A percentile compares a stretch with the other conserved stretches of the same genome.
Conservation (phyloP, 2,888 invertebrate species). For the Agrotis puta region DNA sequence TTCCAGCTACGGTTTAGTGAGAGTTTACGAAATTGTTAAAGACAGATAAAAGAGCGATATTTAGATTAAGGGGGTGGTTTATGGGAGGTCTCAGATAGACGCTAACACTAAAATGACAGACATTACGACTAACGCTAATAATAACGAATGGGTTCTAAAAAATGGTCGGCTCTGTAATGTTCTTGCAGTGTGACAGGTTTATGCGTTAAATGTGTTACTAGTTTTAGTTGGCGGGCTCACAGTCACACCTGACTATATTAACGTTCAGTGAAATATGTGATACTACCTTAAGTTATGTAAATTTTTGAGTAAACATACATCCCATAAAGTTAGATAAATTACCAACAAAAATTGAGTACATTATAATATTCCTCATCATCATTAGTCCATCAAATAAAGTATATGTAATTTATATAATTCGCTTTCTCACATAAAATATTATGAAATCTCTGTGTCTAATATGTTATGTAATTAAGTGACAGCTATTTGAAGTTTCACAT, state of each 20-base stretch:
- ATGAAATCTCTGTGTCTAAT: conserved; percentile 44
- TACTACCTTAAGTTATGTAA: neutral
- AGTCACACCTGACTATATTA: conserved; percentile 23
- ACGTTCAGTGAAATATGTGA: conserved; percentile 24
- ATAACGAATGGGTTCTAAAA: conserved; percentile 81
- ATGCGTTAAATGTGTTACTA: conserved; percentile 54
- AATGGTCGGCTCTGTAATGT: conserved; percentile 65
- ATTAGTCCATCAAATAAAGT: conserved; percentile 58
- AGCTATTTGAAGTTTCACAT: conserved; percentile 51
- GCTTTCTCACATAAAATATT: conserved; percentile 49
- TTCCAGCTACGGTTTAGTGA: conserved; percentile 88
- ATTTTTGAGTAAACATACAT: conserved; percentile 19
- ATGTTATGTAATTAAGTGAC: conserved; percentile 50
- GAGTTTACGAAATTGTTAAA: conserved; percentile 90
- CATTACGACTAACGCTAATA: conserved; percentile 83
- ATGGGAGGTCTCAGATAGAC: conserved; percentile 82
- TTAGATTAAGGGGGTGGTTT: conserved; percentile 87
- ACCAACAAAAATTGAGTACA: conserved; percentile 30
- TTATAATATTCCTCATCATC: conserved; percentile 51
- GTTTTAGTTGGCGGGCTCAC: conserved; percentile 29
- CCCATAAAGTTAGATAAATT: conserved; percentile 36
- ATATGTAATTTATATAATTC: conserved; percentile 50
- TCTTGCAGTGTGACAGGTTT: conserved; percentile 55
- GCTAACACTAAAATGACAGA: conserved; percentile 82
- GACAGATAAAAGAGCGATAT: conserved; percentile 90